A percentile compares a stretch with the other conserved stretches of the same genome.
phyloP scores from a whole-genome alignment of 64 coral and sea anemone genomes.

The Trachythela sp. region DNA sequence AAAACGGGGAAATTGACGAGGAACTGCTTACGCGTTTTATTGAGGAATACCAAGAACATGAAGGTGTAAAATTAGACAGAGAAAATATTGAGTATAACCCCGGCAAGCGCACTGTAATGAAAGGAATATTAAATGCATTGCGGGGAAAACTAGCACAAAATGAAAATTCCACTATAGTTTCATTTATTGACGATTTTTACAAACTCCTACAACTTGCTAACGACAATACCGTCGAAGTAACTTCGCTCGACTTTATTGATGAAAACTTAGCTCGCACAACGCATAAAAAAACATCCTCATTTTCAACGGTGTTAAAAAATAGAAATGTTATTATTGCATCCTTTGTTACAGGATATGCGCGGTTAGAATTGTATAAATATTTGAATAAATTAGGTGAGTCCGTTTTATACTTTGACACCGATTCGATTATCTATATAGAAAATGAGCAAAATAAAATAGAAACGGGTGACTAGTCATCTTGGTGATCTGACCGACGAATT shows the following conservation, averaged over 20 bases:
- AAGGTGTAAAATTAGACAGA: slow-evolving; percentile 9
- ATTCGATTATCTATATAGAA: slow-evolving; percentile 41
- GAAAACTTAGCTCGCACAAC: not conserved
- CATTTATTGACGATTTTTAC: slow-evolving; percentile 12
- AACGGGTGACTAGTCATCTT: not conserved
- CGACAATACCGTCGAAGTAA: not conserved
- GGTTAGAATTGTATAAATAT: slow-evolving; percentile 14
- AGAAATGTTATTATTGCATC: slow-evolving; percentile 41
- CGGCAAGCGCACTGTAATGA: slow-evolving; percentile 26
- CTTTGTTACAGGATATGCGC: not conserved
- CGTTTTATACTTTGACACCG: slow-evolving; percentile 43
- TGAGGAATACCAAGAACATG: not conserved
- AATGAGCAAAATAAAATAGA: not conserved
- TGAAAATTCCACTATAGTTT: not conserved
- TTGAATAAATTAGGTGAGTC: slow-evolving; percentile 7
- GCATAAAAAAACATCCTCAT: not conserved
- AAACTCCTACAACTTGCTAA: not conserved
- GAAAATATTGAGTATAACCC: slow-evolving; percentile 41
- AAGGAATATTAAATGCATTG: slow-evolving; percentile 36
- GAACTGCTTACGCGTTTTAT: not conserved
- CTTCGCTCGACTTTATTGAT: not conserved
- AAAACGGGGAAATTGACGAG: not conserved
- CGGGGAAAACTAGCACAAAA: slow-evolving; percentile 50
- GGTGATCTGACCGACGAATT: slow-evolving; percentile 40
- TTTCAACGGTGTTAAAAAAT: not conserved